These are phyloP conservation scores for Phragmatobia fuliginosa DNA, from an alignment of 2,888 invertebrate species.

Conservation along the genomic window DNA sequence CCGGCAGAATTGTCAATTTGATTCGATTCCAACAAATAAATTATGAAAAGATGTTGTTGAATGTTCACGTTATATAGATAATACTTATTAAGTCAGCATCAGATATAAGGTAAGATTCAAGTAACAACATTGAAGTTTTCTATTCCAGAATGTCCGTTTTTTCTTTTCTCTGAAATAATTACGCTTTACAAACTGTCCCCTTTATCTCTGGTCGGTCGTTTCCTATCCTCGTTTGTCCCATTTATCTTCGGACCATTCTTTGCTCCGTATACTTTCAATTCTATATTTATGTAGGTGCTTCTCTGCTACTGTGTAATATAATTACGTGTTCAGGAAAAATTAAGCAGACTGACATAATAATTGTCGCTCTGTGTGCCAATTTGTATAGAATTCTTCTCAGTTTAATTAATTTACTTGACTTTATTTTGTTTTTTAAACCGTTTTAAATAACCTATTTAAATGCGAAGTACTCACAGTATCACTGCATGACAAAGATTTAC, in stretches of 20 bases:
- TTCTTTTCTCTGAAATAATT: conserved; percentile 68
- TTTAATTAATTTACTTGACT: conserved; percentile 9
- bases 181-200: conserved; percentile 74
- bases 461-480: conserved; percentile 29
- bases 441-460: conserved; percentile 21
- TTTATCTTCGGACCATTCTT: conserved; percentile 60
- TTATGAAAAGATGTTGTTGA: conserved; percentile 52
- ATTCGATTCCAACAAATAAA: conserved; percentile 59
- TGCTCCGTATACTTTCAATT: conserved; percentile 37
- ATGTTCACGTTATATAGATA: conserved; percentile 37
- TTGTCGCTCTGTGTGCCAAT: conserved; percentile 14
- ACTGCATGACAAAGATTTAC: conserved; percentile 41
- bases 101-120: conserved; percentile 36
- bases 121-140: conserved; percentile 35
- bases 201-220: conserved; percentile 67
- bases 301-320: conserved; percentile 23
- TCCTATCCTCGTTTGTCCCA: conserved; percentile 69
- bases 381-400: not conserved
- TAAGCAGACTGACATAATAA: conserved; percentile 15
- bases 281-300: conserved; percentile 32
- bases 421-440: not conserved
- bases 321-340: conserved; percentile 18
- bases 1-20: conserved; percentile 75
- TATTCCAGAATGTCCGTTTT: conserved; percentile 37
- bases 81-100: conserved; percentile 21